These are phyloP conservation scores for Lanistes nyassanus DNA, from an alignment of 1,140 invertebrate species.

Conservation along the genomic window DNA sequence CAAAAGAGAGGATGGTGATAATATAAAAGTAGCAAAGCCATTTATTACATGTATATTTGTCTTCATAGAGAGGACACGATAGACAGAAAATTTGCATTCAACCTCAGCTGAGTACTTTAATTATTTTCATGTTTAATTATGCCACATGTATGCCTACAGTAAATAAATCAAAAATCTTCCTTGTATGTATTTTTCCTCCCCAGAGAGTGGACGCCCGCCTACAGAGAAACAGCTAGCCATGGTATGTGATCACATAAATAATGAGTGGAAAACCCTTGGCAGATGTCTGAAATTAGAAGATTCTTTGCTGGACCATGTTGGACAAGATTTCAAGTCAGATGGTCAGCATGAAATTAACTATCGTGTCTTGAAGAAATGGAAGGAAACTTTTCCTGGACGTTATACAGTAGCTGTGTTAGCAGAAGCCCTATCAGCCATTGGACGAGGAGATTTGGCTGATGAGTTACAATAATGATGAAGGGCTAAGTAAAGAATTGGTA, in stretches of 20 bases:
- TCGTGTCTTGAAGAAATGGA: slow-evolving; percentile 10
- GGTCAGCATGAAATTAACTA: slow-evolving; percentile 27
- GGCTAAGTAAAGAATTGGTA: too few relatives aligned
- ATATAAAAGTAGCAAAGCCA: too few relatives aligned
- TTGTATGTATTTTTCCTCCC: too few relatives aligned
- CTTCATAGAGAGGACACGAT: too few relatives aligned
- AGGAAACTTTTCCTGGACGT: background rate
- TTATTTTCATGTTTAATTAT: too few relatives aligned
- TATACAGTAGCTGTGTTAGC: background rate
- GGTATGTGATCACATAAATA: background rate
- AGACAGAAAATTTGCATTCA: too few relatives aligned
- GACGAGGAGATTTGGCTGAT: slow-evolving; percentile 20
- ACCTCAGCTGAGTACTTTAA: too few relatives aligned
- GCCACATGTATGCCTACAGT: too few relatives aligned
- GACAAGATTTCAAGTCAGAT: background rate
- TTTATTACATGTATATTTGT: too few relatives aligned
- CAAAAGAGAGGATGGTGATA: too few relatives aligned
- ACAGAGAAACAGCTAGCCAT: background rate
- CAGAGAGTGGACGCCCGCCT: slow-evolving; percentile 1
- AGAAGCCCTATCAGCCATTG: background rate
- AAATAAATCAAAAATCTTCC: too few relatives aligned
- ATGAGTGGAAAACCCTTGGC: slow-evolving; percentile 4
- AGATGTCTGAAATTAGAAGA: background rate
- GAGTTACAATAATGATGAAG: slow-evolving; percentile 3
- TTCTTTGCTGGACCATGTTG: slow-evolving; percentile 1